Base-by-base conservation (phyloP, 2,888 invertebrate species). In the Ariolimax columbianus region DNA sequence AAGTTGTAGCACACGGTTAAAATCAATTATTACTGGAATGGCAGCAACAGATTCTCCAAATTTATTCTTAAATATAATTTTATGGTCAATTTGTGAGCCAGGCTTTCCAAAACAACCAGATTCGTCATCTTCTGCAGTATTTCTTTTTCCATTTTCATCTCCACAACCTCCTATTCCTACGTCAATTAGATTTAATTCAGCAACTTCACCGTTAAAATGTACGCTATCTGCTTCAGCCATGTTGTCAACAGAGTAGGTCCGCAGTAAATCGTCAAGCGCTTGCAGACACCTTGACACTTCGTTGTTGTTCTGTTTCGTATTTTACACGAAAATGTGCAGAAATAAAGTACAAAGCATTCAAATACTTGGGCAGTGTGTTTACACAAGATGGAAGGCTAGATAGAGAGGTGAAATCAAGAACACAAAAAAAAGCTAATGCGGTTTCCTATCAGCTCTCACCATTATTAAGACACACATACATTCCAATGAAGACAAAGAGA, bases 21-120 rank as follows among this genome's bases (percentile, higher is more conserved):
- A 91, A 86, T 92, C 92, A 6, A 92, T 90, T n/a, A 92, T 88
- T n/a, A 92, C 89, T 40, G 92, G 92, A 70, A 89, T 90, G 14
- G 89, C 91, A 36, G 86, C 88, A 11, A 91, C 88, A 11, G 78
- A 82, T 51, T 90, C 84, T 23, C 91, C 91, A 47, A 87, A 88
- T 84, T 88, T 89, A 81, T 90, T 91, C 55, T 86, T 89, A 82
- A 92, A 92, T 63, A 87, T 86, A 83, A 88, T 88, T 82, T 89
- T 91, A 66, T 90, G 90, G 26, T 90, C 89, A 33, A 92, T 83
- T 73, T 91, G 91, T n/a, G 91, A 90, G 2, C 92, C 91, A 30
- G 91, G 90, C 81, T 89, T 87, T 38, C 90, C 89, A 79, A 88
- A 90, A 66, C 88, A 89, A 55, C 89, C 89, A 9, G 59, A 14